Percentiles rank a stretch among this genome's conserved stretches.
Evolutionary conservation across 2,113 vertebrate species (phyloP).

Genomic region (Probosciger aterrimus): DNA sequence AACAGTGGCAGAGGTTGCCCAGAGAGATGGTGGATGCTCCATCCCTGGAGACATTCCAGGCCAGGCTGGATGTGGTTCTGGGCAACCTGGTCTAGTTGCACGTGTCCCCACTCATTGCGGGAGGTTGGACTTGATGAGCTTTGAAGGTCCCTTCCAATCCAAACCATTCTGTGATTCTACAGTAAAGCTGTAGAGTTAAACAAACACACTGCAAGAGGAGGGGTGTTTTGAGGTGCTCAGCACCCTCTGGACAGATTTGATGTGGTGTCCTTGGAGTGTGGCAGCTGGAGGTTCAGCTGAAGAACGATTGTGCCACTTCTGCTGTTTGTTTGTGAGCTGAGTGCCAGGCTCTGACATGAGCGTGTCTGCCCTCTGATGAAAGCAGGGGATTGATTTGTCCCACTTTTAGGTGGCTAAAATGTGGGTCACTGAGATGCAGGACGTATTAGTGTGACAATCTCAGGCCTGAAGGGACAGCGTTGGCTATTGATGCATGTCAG

Average conservation of each 20-base stretch:
- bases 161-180: not conserved
- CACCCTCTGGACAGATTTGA: not conserved
- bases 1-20: not conserved
- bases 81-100: not conserved
- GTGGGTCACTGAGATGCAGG: conserved; percentile 36
- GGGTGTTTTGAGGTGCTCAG: not conserved
- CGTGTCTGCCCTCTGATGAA: not conserved
- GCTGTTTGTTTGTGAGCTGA: not conserved
- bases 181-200: not conserved
- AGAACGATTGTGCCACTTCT: not conserved
- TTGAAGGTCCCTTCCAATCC: not conserved
- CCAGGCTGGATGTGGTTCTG: not conserved
- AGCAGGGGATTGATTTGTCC: not conserved
- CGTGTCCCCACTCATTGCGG: not conserved
- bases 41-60: not conserved
- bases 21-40: not conserved
- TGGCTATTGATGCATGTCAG: not conserved
- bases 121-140: not conserved
- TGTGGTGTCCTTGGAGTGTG: not conserved
- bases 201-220: not conserved
- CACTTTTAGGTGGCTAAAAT: conserved; percentile 12
- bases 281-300: not conserved
- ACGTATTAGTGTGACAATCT: not conserved
- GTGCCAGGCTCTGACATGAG: not conserved
- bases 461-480: conserved; percentile 16